These are phyloP conservation scores for Coracias cyanogaster DNA, from an alignment of 2,797 vertebrate genomes.

Conservation along the genomic window DNA sequence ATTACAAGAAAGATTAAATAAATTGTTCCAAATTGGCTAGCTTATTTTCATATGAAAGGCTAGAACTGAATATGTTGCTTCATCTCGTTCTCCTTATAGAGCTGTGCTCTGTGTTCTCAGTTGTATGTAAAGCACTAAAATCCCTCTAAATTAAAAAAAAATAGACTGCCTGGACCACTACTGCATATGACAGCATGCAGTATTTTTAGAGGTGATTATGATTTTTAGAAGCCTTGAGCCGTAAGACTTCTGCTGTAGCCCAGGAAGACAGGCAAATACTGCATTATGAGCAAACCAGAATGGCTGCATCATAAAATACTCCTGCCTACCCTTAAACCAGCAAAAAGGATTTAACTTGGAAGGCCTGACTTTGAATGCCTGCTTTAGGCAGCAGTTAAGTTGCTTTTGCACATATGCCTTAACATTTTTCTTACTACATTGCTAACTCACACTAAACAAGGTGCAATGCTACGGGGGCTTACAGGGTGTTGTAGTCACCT, in stretches of 20 bases:
- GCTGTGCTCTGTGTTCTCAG: background rate
- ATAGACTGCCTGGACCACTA: background rate
- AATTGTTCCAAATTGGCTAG: background rate
- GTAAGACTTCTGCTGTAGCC: background rate
- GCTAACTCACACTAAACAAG: background rate
- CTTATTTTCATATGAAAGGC: background rate
- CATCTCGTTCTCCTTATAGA: background rate
- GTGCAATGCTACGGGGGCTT: background rate
- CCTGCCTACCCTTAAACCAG: background rate
- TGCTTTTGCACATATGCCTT: background rate
- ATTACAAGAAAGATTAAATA: background rate
- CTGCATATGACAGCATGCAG: rapidly evolving
- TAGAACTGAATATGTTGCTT: background rate
- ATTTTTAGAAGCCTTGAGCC: background rate
- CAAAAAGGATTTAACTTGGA: background rate
- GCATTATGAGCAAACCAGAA: background rate
- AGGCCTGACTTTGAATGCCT: background rate
- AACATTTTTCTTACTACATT: background rate
- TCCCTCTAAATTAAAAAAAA: background rate
- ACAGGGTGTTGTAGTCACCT: rapidly evolving
- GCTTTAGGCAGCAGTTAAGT: background rate
- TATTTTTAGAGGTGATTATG: background rate
- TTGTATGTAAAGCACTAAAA: background rate
- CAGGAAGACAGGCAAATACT: background rate
- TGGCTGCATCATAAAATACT: background rate